Evolutionary conservation across 2,113 vertebrate genomes (phyloP).

Genomic region (Chaetodon auriga): DNA sequence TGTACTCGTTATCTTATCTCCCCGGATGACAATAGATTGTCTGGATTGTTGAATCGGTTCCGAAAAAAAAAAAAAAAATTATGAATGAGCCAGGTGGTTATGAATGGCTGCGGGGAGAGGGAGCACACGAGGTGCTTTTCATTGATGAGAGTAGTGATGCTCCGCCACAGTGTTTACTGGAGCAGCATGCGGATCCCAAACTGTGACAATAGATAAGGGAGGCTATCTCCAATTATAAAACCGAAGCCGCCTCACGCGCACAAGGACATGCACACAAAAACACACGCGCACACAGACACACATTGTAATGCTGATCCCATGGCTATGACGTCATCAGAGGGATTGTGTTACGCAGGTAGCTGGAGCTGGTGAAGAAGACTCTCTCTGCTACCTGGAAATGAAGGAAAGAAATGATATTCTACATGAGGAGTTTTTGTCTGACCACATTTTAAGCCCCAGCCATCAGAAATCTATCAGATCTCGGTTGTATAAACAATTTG

Average conservation of each 20-base stretch:
- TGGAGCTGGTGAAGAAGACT: conserved; percentile 18
- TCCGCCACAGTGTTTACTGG: conserved; percentile 13
- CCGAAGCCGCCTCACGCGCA: neutral
- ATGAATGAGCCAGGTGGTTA: conserved; percentile 82
- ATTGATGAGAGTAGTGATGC: conserved; percentile 75
- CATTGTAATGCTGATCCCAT: conserved; percentile 46
- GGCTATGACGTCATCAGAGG: conserved; percentile 61
- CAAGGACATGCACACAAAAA: neutral
- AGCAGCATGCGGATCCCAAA: neutral
- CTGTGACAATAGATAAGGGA: conserved; percentile 13
- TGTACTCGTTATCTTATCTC: neutral
- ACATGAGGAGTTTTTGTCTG: neutral
- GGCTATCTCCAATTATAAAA: conserved; percentile 20
- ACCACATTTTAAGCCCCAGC: neutral
- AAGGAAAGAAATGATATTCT: conserved; percentile 13
- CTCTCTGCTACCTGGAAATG: conserved; percentile 20
- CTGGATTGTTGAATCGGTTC: conserved; percentile 32
- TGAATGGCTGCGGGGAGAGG: conserved; percentile 76
- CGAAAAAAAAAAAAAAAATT: conserved; percentile 40
- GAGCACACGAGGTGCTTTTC: conserved; percentile 56
- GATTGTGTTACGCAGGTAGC: conserved; percentile 58
- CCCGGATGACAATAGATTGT: neutral
- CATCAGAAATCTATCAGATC: conserved; percentile 15
- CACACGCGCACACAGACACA: neutral
- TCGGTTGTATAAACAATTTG: conserved; percentile 45